Evolutionary conservation across 1,140 invertebrate genomes (phyloP), one percentile per base, ranked within the genome.

Genomic region (Zaprionus tsacasi): DNA sequence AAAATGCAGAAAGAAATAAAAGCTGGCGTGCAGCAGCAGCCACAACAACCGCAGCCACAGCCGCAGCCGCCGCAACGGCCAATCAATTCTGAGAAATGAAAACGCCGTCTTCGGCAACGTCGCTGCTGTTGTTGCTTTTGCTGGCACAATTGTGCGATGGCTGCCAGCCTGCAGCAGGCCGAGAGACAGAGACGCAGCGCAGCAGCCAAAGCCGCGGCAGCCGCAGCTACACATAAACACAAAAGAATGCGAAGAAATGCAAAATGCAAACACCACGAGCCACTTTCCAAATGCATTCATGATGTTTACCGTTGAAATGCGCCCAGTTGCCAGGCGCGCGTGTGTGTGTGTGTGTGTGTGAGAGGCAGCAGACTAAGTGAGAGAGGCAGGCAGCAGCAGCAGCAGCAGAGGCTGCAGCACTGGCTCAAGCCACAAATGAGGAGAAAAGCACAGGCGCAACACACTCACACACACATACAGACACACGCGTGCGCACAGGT

Each of bases 161-260:
- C 63, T 67, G 70, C 55, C 56, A 72, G 64, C 58, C 58, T 30
- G 27, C 27, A 30, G 27, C 27, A 30, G 27, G 27, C 27, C 79
- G 61, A 71, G 43, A 17, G 15, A 15, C 43, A 50, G 21, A 50
- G 66, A 21, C 21, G 35, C 75, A 57, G 48, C 69, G n/a, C 68
- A 27, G 48, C 59, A 65, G 7, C 59, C 40, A 27, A 57, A 65
- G 70, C 50, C 21, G 12, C 36, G 72, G 58, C 30, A 72, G 63
- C 58, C 36, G 74, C 64, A 82, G 69, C 67, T 60, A 70, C 77
- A 82, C 73, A 75, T 72, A 79, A 80, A 83, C 86, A 88, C 72
- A 80, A 91, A 91, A 87, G 79, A 91, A 91, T 90, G 81, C 82
- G 79, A 90, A 91, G 87, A 82, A 90, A 90, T 87, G 83, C 83